phyloP scores from a whole-genome alignment of 2,797 vertebrate genomes.

The Sebastes cheni region DNA sequence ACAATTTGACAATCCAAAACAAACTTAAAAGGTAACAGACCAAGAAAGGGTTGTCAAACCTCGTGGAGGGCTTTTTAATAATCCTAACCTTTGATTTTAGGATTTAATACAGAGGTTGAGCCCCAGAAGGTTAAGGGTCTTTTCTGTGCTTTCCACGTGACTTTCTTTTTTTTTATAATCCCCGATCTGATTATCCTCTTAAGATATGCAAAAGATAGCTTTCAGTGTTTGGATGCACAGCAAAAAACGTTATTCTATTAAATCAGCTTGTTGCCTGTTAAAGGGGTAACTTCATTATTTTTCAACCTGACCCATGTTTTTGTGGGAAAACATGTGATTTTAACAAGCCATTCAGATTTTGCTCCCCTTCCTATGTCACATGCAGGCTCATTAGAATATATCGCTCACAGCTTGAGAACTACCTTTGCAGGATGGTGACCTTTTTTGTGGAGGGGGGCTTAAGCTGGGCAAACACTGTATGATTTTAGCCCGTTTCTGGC shows the following conservation, averaged over 20 bases:
- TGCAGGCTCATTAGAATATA: too few relatives aligned
- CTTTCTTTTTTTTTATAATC: constrained; percentile 17
- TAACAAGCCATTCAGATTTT: too few relatives aligned
- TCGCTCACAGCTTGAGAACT: too few relatives aligned
- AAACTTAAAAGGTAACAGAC: background rate
- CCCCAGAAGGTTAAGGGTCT: background rate
- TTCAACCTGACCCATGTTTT: background rate
- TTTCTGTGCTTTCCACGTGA: constrained; percentile 3
- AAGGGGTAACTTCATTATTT: fast-evolving
- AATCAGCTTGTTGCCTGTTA: background rate
- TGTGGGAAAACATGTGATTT: too few relatives aligned
- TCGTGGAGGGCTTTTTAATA: background rate
- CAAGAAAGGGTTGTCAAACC: background rate
- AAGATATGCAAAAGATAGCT: background rate
- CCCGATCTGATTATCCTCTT: background rate
- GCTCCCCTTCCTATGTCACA: too few relatives aligned
- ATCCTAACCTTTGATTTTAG: constrained; percentile 5
- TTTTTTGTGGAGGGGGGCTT: too few relatives aligned
- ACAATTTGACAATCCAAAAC: background rate
- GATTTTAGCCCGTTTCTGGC: too few relatives aligned
- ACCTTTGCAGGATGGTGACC: too few relatives aligned
- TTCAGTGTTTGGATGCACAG: background rate
- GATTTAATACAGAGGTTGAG: background rate
- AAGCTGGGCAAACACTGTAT: too few relatives aligned
- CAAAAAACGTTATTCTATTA: background rate